Base-by-base conservation (phyloP, 2,797 vertebrate species). In the Otolemur crassicaudatus region DNA sequence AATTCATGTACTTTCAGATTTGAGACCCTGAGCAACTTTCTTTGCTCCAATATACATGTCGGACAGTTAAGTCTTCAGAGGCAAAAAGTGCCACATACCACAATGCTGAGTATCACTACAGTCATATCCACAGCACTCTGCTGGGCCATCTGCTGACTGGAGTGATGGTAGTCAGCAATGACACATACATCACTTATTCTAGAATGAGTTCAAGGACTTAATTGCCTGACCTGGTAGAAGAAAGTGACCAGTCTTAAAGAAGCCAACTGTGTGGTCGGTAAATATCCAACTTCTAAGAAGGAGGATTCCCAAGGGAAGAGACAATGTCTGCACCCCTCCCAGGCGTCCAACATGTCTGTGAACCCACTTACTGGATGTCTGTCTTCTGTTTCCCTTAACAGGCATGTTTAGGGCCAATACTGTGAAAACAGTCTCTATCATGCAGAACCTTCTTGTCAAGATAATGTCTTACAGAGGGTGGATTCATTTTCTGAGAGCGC, bases 241-340 rank as follows among this genome's bases (percentile, higher is more conserved):
- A 95, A 90, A n/a, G 23, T 10, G 60, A 29, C 60, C 87, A 11
- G 49, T 27, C 34, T 67, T 37, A 9, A 14, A 14, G 63, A 17
- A 17, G 3, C 4, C 0, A 0, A n/a, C 3, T 0, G 1, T 4
- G 0, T 1, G 7, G 70, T 29, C 12, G 0, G 25, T 2, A 23
- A 76, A 65, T 2, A 19, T 1, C 67, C 27, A 2, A 1, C 31
- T 12, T 40, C 84, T 0, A 53, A 53, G 49, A 53, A 40, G 53
- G 27, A 27, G 40, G 49, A 4, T 27, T 2, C 25, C 63, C 17
- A 1, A 58, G 70, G 43, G 75, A 31, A 37, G 49, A 56, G 29
- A 17, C 8, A n/a, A 43, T 8, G 6, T 65, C 43, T 7, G 46
- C 4, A 1, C 13, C 27, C 61, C 22, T 5, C 37, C 49, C 27